Evolutionary conservation across 2,797 vertebrate species (phyloP), one percentile per base, ranked within the genome.

Genomic region (Chaenodraco wilsoni): DNA sequence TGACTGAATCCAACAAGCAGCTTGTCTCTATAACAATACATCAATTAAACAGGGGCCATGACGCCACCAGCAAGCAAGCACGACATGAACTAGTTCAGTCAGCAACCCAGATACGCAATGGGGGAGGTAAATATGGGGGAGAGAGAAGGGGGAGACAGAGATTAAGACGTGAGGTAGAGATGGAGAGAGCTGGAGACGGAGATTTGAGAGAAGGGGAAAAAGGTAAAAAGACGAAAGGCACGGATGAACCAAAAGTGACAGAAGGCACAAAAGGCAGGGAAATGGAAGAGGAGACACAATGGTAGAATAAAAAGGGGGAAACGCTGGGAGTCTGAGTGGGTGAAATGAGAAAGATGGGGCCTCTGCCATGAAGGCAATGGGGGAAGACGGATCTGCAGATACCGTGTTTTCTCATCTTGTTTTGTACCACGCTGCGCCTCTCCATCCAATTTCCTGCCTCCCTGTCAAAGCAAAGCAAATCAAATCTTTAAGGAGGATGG

Each of bases 1-100:
- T 74, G 72, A 74, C 51, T 44, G 71, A 63, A 41, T 80, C 64
- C 73, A 78, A 82, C 41, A 72, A 83, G 72, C 82, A 81, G 84
- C 83, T 85, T 84, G 84, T 82, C 76, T 70, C 76, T 31, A 74
- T 85, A 77, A 72, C 74, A 86, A 69, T 50, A 48, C 86, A 85
- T 90, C 61, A 88, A 87, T 86, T 87, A 90, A 91, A 87, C 86
- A 90, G 44, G 57, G 31, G 63, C 40, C 4, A 70, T 75, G 79
- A 84, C 65, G 59, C 76, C 82, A 82, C 78, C 75, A 76, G 71
- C 71, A 8, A 69, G 75, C 65, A 83, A 73, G 55, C 71, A 71
- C 61, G 11, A 21, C 62, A 57, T 90, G 74, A 91, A 90, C 88
- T 89, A 87, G 88, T 90, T 91, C 82, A 89, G 71, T 56, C 66